These are phyloP conservation scores for Schmidtea mediterranea DNA, from an alignment of 1,140 invertebrate species.

Conservation along the genomic window DNA sequence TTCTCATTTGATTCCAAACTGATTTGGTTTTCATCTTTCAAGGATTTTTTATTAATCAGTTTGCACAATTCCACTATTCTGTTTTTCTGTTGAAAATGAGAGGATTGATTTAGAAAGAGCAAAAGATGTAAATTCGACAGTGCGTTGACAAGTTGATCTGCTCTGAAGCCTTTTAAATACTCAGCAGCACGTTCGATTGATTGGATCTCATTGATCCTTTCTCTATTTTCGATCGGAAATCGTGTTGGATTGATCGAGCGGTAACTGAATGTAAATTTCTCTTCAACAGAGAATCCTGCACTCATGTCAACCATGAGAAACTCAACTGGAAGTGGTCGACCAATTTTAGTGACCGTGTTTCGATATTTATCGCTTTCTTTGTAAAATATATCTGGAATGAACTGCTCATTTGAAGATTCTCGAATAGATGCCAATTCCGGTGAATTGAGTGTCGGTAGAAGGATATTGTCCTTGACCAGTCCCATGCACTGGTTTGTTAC, in stretches of 20 bases:
- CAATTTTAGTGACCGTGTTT: neutral
- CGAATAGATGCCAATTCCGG: slow-evolving; percentile 81
- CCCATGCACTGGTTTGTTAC: slow-evolving; percentile 94
- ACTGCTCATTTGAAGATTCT: slow-evolving; percentile 69
- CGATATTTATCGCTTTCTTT: slow-evolving; percentile 37
- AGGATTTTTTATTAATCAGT: too few species aligned
- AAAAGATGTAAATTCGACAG: too few species aligned
- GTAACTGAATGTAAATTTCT: too few species aligned
- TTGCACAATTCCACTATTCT: too few species aligned
- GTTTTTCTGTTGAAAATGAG: too few species aligned
- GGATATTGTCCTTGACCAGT: slow-evolving; percentile 63
- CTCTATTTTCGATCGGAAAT: slow-evolving; percentile 4
- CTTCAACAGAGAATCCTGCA: too few species aligned
- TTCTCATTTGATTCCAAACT: too few species aligned
- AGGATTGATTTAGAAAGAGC: too few species aligned
- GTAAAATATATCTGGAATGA: slow-evolving; percentile 94
- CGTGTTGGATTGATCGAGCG: too few species aligned
- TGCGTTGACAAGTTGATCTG: too few species aligned
- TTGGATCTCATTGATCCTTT: neutral
- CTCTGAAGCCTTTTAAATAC: neutral
- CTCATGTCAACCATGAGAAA: neutral
- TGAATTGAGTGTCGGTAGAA: slow-evolving; percentile 81
- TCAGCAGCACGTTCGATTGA: neutral
- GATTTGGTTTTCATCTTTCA: too few species aligned
- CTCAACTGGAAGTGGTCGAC: slow-evolving; percentile 1